These are phyloP conservation scores for Sitobion miscanthi DNA, from an alignment of 1,140 invertebrate species.

Conservation along the genomic window DNA sequence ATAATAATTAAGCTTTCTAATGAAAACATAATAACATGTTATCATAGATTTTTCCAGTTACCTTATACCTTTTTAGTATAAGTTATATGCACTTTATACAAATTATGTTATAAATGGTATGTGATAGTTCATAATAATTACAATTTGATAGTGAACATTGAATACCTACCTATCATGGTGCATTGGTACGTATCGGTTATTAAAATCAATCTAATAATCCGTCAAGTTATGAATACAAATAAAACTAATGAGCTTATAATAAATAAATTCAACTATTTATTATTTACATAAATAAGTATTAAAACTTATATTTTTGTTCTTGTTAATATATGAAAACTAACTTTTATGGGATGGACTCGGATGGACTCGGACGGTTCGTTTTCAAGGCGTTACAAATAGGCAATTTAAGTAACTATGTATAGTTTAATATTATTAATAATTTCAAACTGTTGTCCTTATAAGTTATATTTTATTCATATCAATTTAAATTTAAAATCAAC, in stretches of 20 bases:
- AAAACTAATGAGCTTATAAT: not conserved
- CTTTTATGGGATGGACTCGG: not conserved
- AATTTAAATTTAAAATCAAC: not conserved
- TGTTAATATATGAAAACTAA: not conserved
- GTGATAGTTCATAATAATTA: not conserved
- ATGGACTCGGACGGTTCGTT: not conserved
- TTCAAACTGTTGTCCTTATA: not conserved
- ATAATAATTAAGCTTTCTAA: not conserved
- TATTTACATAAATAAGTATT: not conserved
- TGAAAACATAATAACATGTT: not conserved
- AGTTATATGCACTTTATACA: not conserved
- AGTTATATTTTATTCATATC: too few relatives aligned
- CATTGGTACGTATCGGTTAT: too few relatives aligned
- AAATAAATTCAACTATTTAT: not conserved
- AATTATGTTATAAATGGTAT: not conserved
- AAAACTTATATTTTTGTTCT: not conserved
- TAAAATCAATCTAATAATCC: not conserved
- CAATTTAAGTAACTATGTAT: not conserved
- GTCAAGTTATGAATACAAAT: not conserved
- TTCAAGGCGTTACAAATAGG: not conserved
- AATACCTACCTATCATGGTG: not conserved
- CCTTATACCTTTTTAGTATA: not conserved
- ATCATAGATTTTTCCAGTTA: not conserved
- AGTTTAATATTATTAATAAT: not conserved
- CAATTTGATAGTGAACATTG: not conserved